Base-by-base conservation (phyloP, 23 tunicate species). In the Aplidium turbinatum region DNA sequence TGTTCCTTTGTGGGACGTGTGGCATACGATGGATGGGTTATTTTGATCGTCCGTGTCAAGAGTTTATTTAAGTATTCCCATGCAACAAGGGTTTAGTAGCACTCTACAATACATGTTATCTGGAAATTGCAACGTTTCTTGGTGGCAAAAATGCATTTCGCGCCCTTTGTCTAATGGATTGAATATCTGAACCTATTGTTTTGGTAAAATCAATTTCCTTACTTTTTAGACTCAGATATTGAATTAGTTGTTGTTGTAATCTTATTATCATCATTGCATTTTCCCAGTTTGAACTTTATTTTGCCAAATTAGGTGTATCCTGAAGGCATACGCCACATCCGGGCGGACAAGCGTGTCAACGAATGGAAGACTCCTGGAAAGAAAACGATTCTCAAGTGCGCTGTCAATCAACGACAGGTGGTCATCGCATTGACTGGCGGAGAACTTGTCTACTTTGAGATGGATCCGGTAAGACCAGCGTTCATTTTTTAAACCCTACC, bases 361-460 rank as follows among this genome's bases (percentile, higher is more conserved):
- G 99, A 94, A 78, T 94, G 99, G 99, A 86, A 87, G 48, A 82
- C 99, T 22, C 99, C 99, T 9, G 99, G 94, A 23, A 87, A 87
- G 74, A 94, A 87, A 72, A 56, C 88, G 2, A 94, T 94, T 53
- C 55, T 94, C n/a, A 76, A 72, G 54, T 94, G 99, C 52, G 94
- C 99, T 4, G 93, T 87, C 65, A 94, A 94, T 57, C 95, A 87
- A 45, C 65, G 94, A 33, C 99, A 94, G 61, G 99, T 94, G 53
- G 99, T 94, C 39, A 94, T 94, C 28, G 99, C 99, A 20, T 63
- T 94, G 36, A 94, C 80, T 65, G 99, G 99, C 3, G 99, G 99
- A 42, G 99, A 87, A 42, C 78, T 94, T 45, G 99, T 94, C 33
- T 94, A 94, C 69, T 94, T 94, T 32, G 99, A 94, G 50, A 94